These are phyloP conservation scores for Corella eumyota DNA, from an alignment of 23 tunicate genomes.

Conservation along the genomic window DNA sequence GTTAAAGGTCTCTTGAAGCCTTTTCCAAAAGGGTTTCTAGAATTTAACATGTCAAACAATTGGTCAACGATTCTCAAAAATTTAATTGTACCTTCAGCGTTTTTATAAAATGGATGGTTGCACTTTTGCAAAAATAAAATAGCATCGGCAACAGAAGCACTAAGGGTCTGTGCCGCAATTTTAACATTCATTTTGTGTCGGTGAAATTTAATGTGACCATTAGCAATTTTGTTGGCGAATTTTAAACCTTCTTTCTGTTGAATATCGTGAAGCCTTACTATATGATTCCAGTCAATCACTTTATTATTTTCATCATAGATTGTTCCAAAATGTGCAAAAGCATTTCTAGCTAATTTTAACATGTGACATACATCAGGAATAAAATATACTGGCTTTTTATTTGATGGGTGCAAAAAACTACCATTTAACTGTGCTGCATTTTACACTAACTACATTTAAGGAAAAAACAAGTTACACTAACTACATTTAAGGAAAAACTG, in stretches of 20 bases:
- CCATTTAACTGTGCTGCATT: neutral
- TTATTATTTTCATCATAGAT: neutral
- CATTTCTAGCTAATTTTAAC: constrained; percentile 10
- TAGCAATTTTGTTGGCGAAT: neutral
- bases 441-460: too few relatives aligned
- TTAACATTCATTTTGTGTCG: constrained; percentile 31
- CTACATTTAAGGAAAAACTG: too few relatives aligned
- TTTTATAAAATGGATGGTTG: too few relatives aligned
- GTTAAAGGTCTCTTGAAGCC: constrained; percentile 8
- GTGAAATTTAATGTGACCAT: neutral
- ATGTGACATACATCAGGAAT: constrained; percentile 11
- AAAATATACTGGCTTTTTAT: neutral
- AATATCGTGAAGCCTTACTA: constrained; percentile 2
- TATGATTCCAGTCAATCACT: constrained; percentile 10
- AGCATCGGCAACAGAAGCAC: constrained; percentile 24
- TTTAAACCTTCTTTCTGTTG: constrained; percentile 9
- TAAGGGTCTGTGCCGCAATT: constrained; percentile 19
- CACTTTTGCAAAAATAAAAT: constrained; percentile 4
- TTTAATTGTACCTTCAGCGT: constrained; percentile 1
- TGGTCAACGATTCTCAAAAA: constrained; percentile 11
- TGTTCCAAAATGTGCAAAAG: constrained; percentile 7
- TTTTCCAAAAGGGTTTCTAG: constrained; percentile 11
- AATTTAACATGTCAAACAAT: constrained; percentile 19
- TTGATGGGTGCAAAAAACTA: neutral
- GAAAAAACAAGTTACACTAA: too few relatives aligned